Evolutionary conservation across 2,888 invertebrate genomes (phyloP), one percentile per base, ranked within the genome.

Genomic region (Standfussiana lucernea): DNA sequence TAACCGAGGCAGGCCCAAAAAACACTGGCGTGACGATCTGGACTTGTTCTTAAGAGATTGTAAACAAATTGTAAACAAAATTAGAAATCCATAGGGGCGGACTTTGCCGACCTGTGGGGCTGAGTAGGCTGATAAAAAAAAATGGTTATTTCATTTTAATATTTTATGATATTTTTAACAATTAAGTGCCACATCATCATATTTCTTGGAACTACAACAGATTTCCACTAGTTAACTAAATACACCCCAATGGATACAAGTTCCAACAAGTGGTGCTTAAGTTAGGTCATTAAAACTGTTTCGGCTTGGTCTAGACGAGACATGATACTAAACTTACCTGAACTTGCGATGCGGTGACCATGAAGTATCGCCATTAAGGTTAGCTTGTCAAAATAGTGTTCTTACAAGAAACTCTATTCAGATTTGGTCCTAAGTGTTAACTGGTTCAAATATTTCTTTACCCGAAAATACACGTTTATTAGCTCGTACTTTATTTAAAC

Each of bases 231-330:
- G 32, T 45, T 66, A 59, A 37, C n/a, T 40, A 37, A 69, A 45
- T 69, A 35, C 15, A 45, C 18, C 45, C 24, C n/a, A 71, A 40
- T 1, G 37, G 37, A 8, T 40, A 40, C 18, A 71, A 56, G 40
- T 35, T 53, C 3, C 8, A 56, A 56, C 40, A 40, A 56, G 21
- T n/a, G 37, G 24, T 21, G 32, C 40, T 47, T 35, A 65, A 72
- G n/a, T 47, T 47, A 65, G 47, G 47, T 65, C 53, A 72, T 72
- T 65, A 40, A 70, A 79, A 56, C 47, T 15, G 47, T 35, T 65
- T 79, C 65, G 28, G 65, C 35, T 42, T 47, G 66, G 40, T 72
- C 35, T 65, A 79, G 28, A 65, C 56, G 59, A 59, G 40, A 1
- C 56, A 69, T 53, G 42, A 1, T 32, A 35, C 37, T 42, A n/a